Evolutionary conservation across 2,113 vertebrate species (phyloP).

Genomic region (Nerophis ophidion): DNA sequence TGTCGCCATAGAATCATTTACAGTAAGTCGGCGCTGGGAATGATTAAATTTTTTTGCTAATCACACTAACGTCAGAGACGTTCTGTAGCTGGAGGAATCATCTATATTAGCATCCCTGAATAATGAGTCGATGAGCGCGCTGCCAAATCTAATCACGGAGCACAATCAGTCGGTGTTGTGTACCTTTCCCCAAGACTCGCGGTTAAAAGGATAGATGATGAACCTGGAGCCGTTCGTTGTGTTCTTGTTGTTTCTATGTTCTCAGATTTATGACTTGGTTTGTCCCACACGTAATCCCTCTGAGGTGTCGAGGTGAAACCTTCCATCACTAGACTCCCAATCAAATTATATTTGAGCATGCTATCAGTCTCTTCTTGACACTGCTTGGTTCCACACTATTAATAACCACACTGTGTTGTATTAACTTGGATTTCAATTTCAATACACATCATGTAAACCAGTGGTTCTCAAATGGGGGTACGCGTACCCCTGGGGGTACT

Average conservation of each 20-base stretch:
- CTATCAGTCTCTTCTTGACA: not conserved
- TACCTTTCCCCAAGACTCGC: constrained; percentile 28
- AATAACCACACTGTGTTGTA: too few species aligned
- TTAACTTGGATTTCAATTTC: too few species aligned
- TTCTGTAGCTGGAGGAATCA: constrained; percentile 35
- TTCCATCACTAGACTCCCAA: constrained; percentile 36
- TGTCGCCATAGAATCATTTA: constrained; percentile 35
- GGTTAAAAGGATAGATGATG: constrained; percentile 48
- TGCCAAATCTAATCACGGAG: constrained; percentile 24
- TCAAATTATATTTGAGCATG: constrained; percentile 17
- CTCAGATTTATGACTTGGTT: constrained; percentile 42
- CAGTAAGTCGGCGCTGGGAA: constrained; percentile 27
- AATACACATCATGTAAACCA: too few species aligned
- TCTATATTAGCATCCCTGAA: constrained; percentile 29
- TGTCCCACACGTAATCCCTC: constrained; percentile 19
- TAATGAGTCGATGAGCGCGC: constrained; percentile 31
- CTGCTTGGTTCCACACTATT: not conserved
- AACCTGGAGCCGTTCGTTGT: constrained; percentile 29
- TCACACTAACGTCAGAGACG: constrained; percentile 22
- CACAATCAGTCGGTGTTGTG: constrained; percentile 23
- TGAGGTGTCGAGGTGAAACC: constrained; percentile 37
- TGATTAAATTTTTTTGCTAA: constrained; percentile 31
- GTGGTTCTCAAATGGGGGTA: too few species aligned
- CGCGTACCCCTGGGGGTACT: too few species aligned
- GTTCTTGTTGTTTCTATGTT: constrained; percentile 21